Percentiles rank a stretch among this genome's conserved stretches.
These are phyloP conservation scores for Whitmania pigra DNA, from an alignment of 1,140 invertebrate genomes.

Conservation along the genomic window DNA sequence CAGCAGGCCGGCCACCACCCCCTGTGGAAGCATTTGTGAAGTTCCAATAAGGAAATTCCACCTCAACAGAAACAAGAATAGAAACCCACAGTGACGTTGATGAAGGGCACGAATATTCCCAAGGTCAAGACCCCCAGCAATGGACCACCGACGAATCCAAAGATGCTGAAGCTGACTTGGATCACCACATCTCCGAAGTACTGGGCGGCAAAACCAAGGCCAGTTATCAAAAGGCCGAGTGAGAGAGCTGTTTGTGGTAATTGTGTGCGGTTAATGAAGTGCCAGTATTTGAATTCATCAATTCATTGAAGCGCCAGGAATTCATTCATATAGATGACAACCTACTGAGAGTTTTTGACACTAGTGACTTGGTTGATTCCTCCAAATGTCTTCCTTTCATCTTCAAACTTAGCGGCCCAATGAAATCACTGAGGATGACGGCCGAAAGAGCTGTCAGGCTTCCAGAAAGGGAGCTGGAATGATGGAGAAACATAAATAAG, in stretches of 20 bases:
- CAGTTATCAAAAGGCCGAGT: conserved; percentile 33
- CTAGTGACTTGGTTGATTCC: conserved; percentile 55
- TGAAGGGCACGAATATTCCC: conserved; percentile 35
- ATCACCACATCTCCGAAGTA: conserved; percentile 32
- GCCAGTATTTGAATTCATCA: background rate
- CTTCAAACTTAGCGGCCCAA: conserved; percentile 47
- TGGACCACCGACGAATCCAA: conserved; percentile 37
- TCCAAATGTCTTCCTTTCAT: conserved; percentile 53
- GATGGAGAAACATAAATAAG: conserved; percentile 2
- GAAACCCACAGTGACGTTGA: conserved; percentile 34
- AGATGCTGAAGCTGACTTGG: conserved; percentile 34
- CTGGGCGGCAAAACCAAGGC: conserved; percentile 32
- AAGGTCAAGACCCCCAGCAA: conserved; percentile 31
- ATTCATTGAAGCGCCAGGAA: background rate
- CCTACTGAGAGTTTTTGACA: conserved; percentile 49
- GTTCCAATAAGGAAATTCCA: background rate
- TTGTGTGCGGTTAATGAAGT: background rate
- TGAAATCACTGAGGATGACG: conserved; percentile 71
- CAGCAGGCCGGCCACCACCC: conserved; percentile 30
- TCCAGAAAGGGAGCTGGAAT: conserved; percentile 68
- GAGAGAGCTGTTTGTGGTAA: conserved; percentile 24
- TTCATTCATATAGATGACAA: background rate
- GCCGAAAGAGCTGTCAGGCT: conserved; percentile 81
- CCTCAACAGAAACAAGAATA: background rate
- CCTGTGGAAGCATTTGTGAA: conserved; percentile 27